Base-by-base conservation (phyloP, 2,113 vertebrate genomes). In the Nannospalax galili region DNA sequence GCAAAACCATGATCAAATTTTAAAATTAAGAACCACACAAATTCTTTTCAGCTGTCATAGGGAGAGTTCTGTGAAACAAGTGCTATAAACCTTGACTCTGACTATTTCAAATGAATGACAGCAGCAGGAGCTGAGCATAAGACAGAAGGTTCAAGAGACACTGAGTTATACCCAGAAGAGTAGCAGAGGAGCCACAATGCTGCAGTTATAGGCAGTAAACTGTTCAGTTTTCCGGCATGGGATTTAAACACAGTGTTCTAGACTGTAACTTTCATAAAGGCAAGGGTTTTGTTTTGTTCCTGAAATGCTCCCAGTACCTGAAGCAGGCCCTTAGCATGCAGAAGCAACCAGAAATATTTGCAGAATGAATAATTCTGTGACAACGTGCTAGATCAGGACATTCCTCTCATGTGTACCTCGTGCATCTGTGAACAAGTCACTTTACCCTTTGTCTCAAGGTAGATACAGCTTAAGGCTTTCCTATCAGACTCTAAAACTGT, bases 21-120 rank as follows among this genome's bases (percentile, higher is more conserved):
- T 56, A 62, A 48, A 81, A 62, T 45, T 84, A 94, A 91, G 60
- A 89, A 67, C 24, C 65, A 94, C 88, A 89, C 52, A 91, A 95
- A 5, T 64, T 2, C 73, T 88, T 52, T 6, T 30, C n/a, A 95
- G 42, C 45, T 91, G 32, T 52, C 52, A 35, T 26, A 64, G 60
- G 45, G 69, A 94, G 1, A 37, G 32, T 26, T 75, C 48, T 95
- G 45, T 73, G 45, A 95, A 89, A n/a, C 67, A 81, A 78, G 17
- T 75, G 19, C 5, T 62, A 48, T n/a, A 91, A 88, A 85, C 11
- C 26, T 6, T 35, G 42, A 92, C 32, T 16, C 35, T 9, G 37
- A 37, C 60, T 32, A 28, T 88, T 69, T 95, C 70, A 86, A 80
- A 88, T 30, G 16, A 92, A 92, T 35, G 22, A 78, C n/a, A 85